phyloP scores from a whole-genome alignment of 2,888 invertebrate genomes.

The Hydrotaea cyrtoneurina region DNA sequence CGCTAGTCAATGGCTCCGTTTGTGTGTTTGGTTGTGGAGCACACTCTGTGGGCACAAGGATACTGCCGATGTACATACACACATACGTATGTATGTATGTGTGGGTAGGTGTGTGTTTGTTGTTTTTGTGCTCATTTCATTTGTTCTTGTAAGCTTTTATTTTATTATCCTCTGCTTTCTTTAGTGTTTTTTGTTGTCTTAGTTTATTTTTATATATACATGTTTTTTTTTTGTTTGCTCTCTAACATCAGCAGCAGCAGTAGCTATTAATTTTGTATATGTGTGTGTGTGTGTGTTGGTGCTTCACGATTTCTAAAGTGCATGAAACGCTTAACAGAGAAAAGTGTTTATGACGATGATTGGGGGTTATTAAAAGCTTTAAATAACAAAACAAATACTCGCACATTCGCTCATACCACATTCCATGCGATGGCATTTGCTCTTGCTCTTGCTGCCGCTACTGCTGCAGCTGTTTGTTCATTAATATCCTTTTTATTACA shows the following conservation, averaged over 20 bases:
- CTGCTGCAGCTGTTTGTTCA: neutral
- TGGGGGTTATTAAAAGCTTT: constrained; percentile 44
- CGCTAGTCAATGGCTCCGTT: constrained; percentile 3
- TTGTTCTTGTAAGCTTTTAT: constrained; percentile 41
- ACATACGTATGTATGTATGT: neutral
- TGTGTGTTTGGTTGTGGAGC: neutral
- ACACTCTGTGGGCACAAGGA: neutral
- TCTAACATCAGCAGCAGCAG: constrained; percentile 20
- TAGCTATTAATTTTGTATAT: constrained; percentile 34
- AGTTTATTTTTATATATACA: constrained; percentile 45
- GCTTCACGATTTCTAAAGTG: constrained; percentile 60
- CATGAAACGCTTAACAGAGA: constrained; percentile 46
- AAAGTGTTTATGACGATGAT: constrained; percentile 48
- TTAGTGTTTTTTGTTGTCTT: constrained; percentile 27
- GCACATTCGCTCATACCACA: constrained; percentile 5
- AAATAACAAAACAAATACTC: constrained; percentile 43
- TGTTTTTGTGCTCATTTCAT: constrained; percentile 18
- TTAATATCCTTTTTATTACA: constrained; percentile 27
- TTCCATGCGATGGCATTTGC: neutral
- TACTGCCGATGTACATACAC: neutral
- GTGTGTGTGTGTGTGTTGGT: constrained; percentile 26
- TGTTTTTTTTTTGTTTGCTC: constrained; percentile 27
- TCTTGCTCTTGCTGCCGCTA: neutral
- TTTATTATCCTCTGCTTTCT: constrained; percentile 51
- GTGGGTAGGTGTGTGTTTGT: neutral